Evolutionary conservation across 2,113 vertebrate genomes (phyloP).

Genomic region (Acrocephalus kingi): DNA sequence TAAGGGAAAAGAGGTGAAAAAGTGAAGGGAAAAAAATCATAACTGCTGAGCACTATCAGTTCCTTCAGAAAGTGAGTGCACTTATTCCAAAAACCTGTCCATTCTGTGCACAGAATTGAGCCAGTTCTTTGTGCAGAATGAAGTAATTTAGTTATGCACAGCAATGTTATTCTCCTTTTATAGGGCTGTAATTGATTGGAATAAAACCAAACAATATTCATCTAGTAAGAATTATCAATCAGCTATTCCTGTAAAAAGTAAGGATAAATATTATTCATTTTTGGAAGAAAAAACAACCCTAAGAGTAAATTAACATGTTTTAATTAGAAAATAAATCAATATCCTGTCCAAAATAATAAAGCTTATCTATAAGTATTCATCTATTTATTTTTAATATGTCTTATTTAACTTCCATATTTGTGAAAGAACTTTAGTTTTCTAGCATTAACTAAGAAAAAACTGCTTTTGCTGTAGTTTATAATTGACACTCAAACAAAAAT

Average conservation of each 20-base stretch:
- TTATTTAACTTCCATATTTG: not conserved
- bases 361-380: not conserved
- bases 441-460: not conserved
- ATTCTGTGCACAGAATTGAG: not conserved
- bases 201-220: not conserved
- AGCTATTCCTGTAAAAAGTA: not conserved
- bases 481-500: conserved; percentile 20
- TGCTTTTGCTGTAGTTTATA: not conserved
- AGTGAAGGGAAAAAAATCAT: not conserved
- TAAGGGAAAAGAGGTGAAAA: not conserved
- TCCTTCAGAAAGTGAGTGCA: not conserved
- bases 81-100: not conserved
- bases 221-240: not conserved
- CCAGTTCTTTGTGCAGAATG: not conserved
- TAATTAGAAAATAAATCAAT: conserved; percentile 52
- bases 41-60: not conserved
- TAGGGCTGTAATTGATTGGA: not conserved
- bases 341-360: not conserved
- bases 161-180: not conserved
- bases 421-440: not conserved
- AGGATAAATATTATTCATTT: conserved; percentile 12
- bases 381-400: not conserved
- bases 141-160: not conserved
- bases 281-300: not conserved
- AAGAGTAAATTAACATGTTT: not conserved